phyloP scores from a whole-genome alignment of 2,888 invertebrate genomes.

The Caenorhabditis afra region DNA sequence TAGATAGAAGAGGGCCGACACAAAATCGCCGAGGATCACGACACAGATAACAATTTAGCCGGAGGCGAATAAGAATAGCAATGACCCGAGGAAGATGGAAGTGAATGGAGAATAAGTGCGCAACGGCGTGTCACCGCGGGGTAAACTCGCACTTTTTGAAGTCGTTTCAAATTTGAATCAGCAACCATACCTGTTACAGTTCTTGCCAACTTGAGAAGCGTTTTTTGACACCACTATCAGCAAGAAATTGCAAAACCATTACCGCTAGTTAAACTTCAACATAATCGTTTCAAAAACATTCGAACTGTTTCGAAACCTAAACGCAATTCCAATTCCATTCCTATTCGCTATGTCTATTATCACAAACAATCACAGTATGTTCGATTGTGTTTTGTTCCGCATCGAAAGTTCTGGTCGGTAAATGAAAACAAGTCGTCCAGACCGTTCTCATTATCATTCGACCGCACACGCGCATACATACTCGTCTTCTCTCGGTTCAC shows the following conservation, averaged over 20 bases:
- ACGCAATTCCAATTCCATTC: too few relatives aligned
- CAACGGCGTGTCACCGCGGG: slow-evolving; percentile 1
- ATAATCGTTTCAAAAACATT: too few relatives aligned
- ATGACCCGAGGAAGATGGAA: slow-evolving; percentile 12
- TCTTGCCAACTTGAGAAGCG: too few relatives aligned
- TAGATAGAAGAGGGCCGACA: slow-evolving; percentile 22
- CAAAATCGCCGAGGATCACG: slow-evolving; percentile 34
- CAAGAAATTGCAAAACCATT: too few relatives aligned
- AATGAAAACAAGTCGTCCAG: slow-evolving; percentile 17
- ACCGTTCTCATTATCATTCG: slow-evolving; percentile 35
- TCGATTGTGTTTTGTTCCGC: too few relatives aligned
- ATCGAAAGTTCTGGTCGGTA: slow-evolving; percentile 15
- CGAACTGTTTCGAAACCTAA: too few relatives aligned
- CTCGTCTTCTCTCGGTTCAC: slow-evolving; percentile 1
- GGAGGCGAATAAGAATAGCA: slow-evolving; percentile 14
- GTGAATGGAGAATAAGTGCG: slow-evolving; percentile 11
- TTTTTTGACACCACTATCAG: too few relatives aligned
- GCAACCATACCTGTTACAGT: too few relatives aligned
- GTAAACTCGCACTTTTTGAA: slow-evolving; percentile 27
- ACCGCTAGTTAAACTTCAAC: too few relatives aligned
- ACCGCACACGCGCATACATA: background rate
- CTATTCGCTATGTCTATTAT: too few relatives aligned
- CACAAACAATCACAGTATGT: too few relatives aligned
- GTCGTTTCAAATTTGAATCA: too few relatives aligned
- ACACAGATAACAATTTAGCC: slow-evolving; percentile 6